Evolutionary conservation across 2,113 vertebrate genomes (phyloP).

Genomic region (Chunga burmeisteri): DNA sequence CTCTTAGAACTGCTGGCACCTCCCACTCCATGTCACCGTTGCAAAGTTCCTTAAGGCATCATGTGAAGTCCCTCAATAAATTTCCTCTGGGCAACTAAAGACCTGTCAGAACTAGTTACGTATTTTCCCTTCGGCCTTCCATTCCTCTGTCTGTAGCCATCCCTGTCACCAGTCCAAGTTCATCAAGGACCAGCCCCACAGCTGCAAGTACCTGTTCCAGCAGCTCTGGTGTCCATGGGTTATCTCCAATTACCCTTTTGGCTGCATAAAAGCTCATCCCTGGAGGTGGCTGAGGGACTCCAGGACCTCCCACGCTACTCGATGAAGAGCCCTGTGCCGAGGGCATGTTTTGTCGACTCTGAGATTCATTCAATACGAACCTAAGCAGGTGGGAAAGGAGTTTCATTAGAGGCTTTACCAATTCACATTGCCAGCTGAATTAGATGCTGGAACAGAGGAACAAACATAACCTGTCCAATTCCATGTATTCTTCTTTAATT

Average conservation of each 20-base stretch:
- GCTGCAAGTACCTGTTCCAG: slow-evolving; percentile 86
- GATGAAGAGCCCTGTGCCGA: slow-evolving; percentile 81
- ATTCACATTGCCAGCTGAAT: neutral
- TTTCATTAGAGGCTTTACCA: neutral
- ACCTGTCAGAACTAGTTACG: neutral
- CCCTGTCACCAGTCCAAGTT: neutral
- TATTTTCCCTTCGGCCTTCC: rapidly evolving
- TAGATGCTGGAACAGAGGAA: neutral
- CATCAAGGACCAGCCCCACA: neutral
- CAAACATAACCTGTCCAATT: neutral
- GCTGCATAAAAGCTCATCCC: slow-evolving; percentile 97
- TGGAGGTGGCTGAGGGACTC: slow-evolving; percentile 92
- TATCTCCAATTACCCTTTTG: slow-evolving; percentile 94
- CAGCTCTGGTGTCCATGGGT: slow-evolving; percentile 94
- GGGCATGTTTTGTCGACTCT: slow-evolving; percentile 84
- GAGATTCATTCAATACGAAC: slow-evolving; percentile 93
- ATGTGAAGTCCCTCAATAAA: neutral
- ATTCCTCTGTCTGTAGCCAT: rapidly evolving
- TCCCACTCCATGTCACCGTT: rapidly evolving
- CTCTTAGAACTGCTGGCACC: neutral
- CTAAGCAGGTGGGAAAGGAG: slow-evolving; percentile 65
- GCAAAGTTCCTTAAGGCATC: neutral
- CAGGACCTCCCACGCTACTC: slow-evolving; percentile 69
- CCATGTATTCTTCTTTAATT: neutral
- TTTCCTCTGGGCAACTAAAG: neutral